Evolutionary conservation across 2,888 invertebrate genomes (phyloP).

Genomic region (Seladonia tumulorum): DNA sequence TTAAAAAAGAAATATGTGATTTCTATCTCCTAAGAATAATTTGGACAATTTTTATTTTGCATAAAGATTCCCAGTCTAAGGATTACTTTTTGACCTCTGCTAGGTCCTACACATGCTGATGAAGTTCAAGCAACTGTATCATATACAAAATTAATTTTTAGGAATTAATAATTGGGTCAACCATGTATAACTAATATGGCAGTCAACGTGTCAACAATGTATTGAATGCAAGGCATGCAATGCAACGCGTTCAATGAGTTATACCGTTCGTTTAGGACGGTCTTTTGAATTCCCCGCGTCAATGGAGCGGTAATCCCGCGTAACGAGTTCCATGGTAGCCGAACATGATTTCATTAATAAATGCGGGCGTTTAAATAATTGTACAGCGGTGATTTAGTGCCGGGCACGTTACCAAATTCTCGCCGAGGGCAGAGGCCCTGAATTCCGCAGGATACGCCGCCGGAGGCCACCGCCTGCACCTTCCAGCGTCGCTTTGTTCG

Average conservation of each 20-base stretch:
- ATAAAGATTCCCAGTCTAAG: too few relatives aligned
- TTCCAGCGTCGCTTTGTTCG: slow-evolving; percentile 69
- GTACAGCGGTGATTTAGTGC: not conserved
- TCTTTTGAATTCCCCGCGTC: not conserved
- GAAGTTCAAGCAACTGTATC: not conserved
- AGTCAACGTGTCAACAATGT: not conserved
- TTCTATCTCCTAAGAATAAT: too few relatives aligned
- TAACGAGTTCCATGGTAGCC: not conserved
- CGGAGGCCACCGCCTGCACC: slow-evolving; percentile 58
- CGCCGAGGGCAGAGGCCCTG: slow-evolving; percentile 41
- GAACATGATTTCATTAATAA: not conserved
- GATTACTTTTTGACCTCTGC: too few relatives aligned
- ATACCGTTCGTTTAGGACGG: too few relatives aligned
- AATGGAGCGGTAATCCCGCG: not conserved
- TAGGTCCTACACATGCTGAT: too few relatives aligned
- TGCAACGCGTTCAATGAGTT: not conserved
- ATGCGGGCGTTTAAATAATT: not conserved
- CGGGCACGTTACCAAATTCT: slow-evolving; percentile 64
- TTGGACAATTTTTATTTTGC: too few relatives aligned
- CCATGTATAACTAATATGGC: not conserved
- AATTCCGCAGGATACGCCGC: slow-evolving; percentile 59
- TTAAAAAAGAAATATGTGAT: too few relatives aligned
- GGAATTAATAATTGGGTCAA: not conserved
- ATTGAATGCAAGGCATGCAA: not conserved
- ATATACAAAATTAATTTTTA: not conserved